Percentiles rank a stretch among this genome's conserved stretches.
Evolutionary conservation across 1,140 invertebrate species (phyloP).

Genomic region (Pararge aegeria): DNA sequence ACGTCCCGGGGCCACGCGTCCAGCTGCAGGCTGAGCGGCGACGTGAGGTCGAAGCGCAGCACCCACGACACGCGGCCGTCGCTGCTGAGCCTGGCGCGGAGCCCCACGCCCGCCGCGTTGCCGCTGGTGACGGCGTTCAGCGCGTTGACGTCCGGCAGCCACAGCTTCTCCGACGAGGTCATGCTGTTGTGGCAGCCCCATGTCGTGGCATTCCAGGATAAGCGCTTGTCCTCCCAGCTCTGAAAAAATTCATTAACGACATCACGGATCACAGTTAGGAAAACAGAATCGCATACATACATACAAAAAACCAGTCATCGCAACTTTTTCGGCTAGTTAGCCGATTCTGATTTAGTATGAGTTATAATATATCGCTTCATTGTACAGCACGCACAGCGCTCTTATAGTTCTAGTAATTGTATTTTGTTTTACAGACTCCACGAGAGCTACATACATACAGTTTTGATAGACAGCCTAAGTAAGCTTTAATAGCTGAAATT

Average conservation of each 20-base stretch:
- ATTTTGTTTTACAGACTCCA: too few species aligned
- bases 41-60: conserved; percentile 41
- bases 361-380: too few species aligned
- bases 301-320: too few species aligned
- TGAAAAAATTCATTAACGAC: conserved; percentile 27
- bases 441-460: too few species aligned
- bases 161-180: conserved; percentile 47
- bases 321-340: too few species aligned
- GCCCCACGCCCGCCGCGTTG: conserved; percentile 23
- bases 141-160: conserved; percentile 54
- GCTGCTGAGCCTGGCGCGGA: conserved; percentile 43
- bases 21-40: conserved; percentile 44
- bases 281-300: too few species aligned
- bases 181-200: conserved; percentile 47
- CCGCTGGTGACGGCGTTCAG: conserved; percentile 43
- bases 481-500: too few species aligned
- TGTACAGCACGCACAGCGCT: too few species aligned
- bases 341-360: too few species aligned
- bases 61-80: conserved; percentile 47
- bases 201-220: conserved; percentile 53
- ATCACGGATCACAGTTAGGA: neutral
- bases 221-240: conserved; percentile 56
- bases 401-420: too few species aligned
- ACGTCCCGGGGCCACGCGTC: conserved; percentile 52
- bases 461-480: too few species aligned